Base-by-base conservation (phyloP, 2,113 vertebrate genomes). In the Prietella phreatophila region DNA sequence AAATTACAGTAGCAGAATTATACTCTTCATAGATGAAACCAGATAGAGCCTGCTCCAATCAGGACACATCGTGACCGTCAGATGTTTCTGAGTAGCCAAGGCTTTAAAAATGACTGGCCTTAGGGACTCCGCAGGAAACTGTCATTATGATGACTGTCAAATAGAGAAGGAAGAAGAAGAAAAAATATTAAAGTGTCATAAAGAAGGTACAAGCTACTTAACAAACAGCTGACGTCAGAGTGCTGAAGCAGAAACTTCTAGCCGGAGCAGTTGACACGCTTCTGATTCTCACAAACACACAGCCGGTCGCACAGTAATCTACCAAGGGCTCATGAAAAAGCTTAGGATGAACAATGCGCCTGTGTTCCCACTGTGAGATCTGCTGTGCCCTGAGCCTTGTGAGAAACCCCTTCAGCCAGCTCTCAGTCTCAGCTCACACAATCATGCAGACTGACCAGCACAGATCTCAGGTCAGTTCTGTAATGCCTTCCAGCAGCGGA, bases 311-410 rank as follows among this genome's bases (percentile, higher is more conserved):
- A 81, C 89, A 82, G 81, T 89, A 86, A 91, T 90, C 86, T 84
- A 82, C 83, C 89, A 89, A 89, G 85, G 39, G 69, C 92, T 94
- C 92, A 90, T 95, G 95, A 96, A 95, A 96, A 93, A 93, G 94
- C 92, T 95, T 96, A 94, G 91, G 19, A 9, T 89, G 92, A 94
- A 98, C 96, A 97, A 96, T 95, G 93, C 94, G 87, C 90, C 86
- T 92, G 95, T 96, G 94, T 96, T 88, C 93, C 82, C 92, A 92
- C 93, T 85, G 85, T 93, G 94, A 95, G 95, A 94, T 95, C 94
- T 93, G 92, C 91, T 92, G 91, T 94, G 92, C 94, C 93, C 90
- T 87, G 91, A 94, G 73, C 93, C 93, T 92, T 93, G 88, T 87
- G 79, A 89, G 89, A 86, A 82, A 85, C 91, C 83, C 47, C 90